Evolutionary conservation across 2,888 invertebrate species (phyloP).

Genomic region (Odontocolon sp.): DNA sequence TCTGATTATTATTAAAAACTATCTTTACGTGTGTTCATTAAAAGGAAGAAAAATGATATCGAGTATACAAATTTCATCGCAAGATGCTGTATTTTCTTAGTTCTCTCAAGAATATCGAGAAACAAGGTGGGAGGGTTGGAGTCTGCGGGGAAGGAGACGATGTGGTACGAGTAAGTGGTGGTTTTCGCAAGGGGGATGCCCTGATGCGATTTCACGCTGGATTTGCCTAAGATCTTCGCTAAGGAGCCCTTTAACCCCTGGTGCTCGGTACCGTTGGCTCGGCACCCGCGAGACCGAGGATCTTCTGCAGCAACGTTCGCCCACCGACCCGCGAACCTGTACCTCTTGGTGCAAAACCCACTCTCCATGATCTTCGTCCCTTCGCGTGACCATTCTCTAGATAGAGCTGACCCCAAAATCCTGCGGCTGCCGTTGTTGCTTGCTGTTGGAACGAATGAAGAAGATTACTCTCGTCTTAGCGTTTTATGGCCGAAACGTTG

Average conservation of each 20-base stretch:
- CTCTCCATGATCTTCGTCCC: constrained; percentile 54
- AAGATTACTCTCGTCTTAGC: constrained; percentile 52
- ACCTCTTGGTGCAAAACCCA: constrained; percentile 40
- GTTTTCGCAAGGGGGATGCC: constrained; percentile 79
- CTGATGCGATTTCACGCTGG: constrained; percentile 87
- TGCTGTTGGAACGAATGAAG: constrained; percentile 18
- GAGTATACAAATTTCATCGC: constrained; percentile 13
- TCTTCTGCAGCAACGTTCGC: constrained; percentile 24
- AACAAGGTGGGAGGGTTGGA: constrained; percentile 48
- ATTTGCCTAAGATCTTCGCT: constrained; percentile 85
- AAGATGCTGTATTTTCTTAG: not conserved
- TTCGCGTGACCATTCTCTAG: constrained; percentile 51
- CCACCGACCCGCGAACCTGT: constrained; percentile 11
- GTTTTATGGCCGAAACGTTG: constrained; percentile 52
- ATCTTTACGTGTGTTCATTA: no score
- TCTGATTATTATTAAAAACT: no score
- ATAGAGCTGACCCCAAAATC: constrained; percentile 20
- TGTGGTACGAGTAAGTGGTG: constrained; percentile 79
- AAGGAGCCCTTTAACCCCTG: constrained; percentile 79
- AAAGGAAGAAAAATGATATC: not conserved
- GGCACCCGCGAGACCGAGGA: constrained; percentile 44
- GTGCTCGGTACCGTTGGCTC: constrained; percentile 23
- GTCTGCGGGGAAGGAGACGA: constrained; percentile 52
- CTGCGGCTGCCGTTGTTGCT: constrained; percentile 1
- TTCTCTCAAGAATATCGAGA: constrained; percentile 32